These are phyloP conservation scores for Amorpha juglandis DNA, from an alignment of 2,888 invertebrate genomes.

Conservation along the genomic window DNA sequence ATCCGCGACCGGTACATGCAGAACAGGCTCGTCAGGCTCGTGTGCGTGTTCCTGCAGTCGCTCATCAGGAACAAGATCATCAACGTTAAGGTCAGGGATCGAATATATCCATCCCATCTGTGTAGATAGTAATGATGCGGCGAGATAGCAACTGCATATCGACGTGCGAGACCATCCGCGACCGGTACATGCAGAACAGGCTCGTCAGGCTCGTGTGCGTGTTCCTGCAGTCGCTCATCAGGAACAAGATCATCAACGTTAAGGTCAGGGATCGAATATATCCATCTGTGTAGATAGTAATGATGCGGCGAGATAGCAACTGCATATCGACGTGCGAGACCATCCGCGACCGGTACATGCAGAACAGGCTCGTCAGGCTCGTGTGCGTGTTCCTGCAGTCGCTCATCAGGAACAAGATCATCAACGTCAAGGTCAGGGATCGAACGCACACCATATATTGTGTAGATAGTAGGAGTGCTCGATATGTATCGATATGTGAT, in stretches of 20 bases:
- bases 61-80: conserved; percentile 98
- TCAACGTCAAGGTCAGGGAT: conserved; percentile 93
- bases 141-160: conserved; percentile 99
- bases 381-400: conserved; percentile 99
- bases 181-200: conserved; percentile 98
- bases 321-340: conserved; percentile 99
- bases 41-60: conserved; percentile 98
- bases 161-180: conserved; percentile 98
- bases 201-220: conserved; percentile 98
- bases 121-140: too few species aligned
- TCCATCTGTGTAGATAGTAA: too few species aligned
- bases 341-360: conserved; percentile 98
- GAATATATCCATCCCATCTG: not conserved
- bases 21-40: conserved; percentile 96
- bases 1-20: conserved; percentile 99
- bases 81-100: conserved; percentile 91
- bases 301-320: too few species aligned
- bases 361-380: conserved; percentile 96
- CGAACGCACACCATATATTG: not conserved
- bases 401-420: conserved; percentile 97
- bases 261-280: conserved; percentile 86
- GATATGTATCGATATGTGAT: too few species aligned
- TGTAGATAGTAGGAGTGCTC: too few species aligned
- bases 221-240: conserved; percentile 97
- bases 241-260: conserved; percentile 99